Base-by-base conservation (phyloP, 1,140 invertebrate species). In the Pseudomyrmex gracilis region DNA sequence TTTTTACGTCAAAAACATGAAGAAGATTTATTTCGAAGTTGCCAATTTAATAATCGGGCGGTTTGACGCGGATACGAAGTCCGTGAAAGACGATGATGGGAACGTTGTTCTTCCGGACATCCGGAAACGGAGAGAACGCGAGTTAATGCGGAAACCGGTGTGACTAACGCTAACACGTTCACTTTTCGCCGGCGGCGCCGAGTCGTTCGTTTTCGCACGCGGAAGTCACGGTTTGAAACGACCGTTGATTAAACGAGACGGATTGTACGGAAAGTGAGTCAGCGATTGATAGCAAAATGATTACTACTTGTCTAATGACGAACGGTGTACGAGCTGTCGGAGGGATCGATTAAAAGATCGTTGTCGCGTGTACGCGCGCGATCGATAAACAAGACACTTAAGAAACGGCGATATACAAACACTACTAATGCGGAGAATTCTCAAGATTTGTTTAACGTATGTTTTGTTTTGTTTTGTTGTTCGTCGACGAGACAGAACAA, bases 131-230 rank as follows among this genome's bases (percentile, higher is more conserved):
- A 68, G 53, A 49, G 34, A 77, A 67, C 55, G n/a, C n/a, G n/a
- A n/a, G n/a, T n/a, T n/a, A 77, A 12, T 24, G 24, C 76, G 45
- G 60, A 76, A n/a, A n/a, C n/a, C n/a, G n/a, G n/a, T n/a, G n/a
- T n/a, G n/a, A n/a, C n/a, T n/a, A n/a, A n/a, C n/a, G n/a, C n/a
- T n/a, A 80, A 80, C 58, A 49, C 76, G 55, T 71, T 80, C 66
- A 70, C 76, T 71, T 80, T 80, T 80, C 43, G 66, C 43, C 45
- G 20, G 20, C 76, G 43, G 76, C 74, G n/a, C n/a, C n/a, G 8
- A 67, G 45, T 53, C 49, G 24, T 9, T 68, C 68, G 22, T 60
- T 58, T 71, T 51, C 49, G 9, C 43, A 70, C 7, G 22, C 43
- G 76, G 76, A 77, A 78, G 64, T 71, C n/a, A 58, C 43, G 20